Conservation (phyloP, 2,888 invertebrate species). For the Ligdia adustata region DNA sequence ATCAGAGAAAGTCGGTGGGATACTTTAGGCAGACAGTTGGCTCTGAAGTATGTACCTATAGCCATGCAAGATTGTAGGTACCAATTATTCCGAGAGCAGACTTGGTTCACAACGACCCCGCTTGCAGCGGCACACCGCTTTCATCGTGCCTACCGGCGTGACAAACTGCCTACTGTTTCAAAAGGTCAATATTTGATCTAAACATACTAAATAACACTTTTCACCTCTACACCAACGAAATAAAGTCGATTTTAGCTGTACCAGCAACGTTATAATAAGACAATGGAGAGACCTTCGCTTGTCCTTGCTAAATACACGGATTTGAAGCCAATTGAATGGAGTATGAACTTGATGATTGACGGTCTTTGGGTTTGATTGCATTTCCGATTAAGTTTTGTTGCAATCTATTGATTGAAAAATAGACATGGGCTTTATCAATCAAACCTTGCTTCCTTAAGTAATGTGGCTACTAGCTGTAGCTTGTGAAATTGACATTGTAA, state of each 20-base stretch:
- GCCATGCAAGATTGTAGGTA: no score
- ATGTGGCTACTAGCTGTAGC: not conserved
- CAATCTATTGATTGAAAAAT: slow-evolving; percentile 5
- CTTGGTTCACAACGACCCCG: slow-evolving; percentile 20
- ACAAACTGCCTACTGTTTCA: slow-evolving; percentile 31
- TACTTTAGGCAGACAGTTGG: no score
- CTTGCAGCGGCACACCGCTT: slow-evolving; percentile 20
- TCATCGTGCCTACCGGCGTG: slow-evolving; percentile 33
- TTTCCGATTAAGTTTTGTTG: slow-evolving; percentile 20
- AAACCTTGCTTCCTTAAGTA: slow-evolving; percentile 3
- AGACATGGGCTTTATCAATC: not conserved
- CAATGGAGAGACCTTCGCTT: slow-evolving; percentile 30
- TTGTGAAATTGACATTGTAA: not conserved
- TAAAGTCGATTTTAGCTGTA: slow-evolving; percentile 18
- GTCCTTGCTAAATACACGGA: slow-evolving; percentile 32
- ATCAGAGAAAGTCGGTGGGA: no score
- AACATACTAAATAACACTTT: slow-evolving; percentile 7
- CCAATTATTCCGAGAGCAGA: not conserved
- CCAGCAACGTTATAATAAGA: slow-evolving; percentile 1
- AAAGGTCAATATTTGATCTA: slow-evolving; percentile 30
- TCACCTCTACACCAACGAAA: slow-evolving; percentile 14
- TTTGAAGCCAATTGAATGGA: slow-evolving; percentile 16
- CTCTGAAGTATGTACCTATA: not conserved
- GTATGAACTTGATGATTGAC: slow-evolving; percentile 16
- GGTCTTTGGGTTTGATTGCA: slow-evolving; percentile 13